phyloP scores from a whole-genome alignment of 2,888 invertebrate species.

The Hedya salicella region DNA sequence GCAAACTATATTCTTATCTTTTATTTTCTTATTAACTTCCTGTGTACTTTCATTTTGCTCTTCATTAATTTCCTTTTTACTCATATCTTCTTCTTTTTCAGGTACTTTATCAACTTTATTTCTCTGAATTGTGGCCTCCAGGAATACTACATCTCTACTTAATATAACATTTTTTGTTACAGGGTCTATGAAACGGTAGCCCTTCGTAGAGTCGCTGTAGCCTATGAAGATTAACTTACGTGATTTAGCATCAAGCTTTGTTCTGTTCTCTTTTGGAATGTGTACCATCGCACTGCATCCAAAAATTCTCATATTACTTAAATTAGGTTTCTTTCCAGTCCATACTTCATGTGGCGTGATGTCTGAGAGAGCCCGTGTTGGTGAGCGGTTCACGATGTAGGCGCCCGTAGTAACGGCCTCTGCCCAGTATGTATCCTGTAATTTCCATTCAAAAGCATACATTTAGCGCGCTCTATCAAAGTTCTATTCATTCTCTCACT shows the following conservation, averaged over 20 bases:
- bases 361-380: background rate
- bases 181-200: slow-evolving; percentile 42
- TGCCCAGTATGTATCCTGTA: background rate
- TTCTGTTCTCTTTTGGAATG: slow-evolving; percentile 56
- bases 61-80: no score
- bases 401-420: slow-evolving; percentile 4
- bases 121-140: background rate
- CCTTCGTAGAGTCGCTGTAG: slow-evolving; percentile 52
- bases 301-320: slow-evolving; percentile 58
- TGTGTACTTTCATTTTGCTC: no score
- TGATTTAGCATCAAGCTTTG: slow-evolving; percentile 57
- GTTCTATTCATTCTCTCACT: background rate
- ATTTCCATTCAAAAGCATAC: background rate
- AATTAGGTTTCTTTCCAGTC: slow-evolving; percentile 37
- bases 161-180: slow-evolving; percentile 6
- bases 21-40: no score
- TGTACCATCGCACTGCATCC: slow-evolving; percentile 53
- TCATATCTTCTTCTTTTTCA: no score
- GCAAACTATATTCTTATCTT: no score
- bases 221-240: slow-evolving; percentile 53
- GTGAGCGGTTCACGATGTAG: slow-evolving; percentile 9
- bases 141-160: slow-evolving; percentile 7
- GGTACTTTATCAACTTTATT: no score
- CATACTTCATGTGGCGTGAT: slow-evolving; percentile 1
- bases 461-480: background rate